Conservation (phyloP, 64 coral and sea anemone species). For the Orbicella faveolata region DNA sequence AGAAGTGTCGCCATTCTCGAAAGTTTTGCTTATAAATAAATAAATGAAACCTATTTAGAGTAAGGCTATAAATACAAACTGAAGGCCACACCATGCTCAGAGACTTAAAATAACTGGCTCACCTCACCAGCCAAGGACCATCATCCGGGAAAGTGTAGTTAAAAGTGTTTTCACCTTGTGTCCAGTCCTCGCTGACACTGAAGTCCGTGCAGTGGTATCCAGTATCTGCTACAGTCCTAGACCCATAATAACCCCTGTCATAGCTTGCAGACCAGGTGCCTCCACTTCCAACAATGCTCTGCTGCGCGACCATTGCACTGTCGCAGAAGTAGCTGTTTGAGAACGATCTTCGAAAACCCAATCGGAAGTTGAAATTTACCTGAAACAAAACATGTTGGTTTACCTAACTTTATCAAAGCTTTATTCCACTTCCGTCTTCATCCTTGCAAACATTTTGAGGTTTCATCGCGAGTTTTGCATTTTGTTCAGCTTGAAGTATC, state of each 20-base stretch:
- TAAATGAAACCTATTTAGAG: too few relatives aligned
- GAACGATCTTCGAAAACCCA: slow-evolving; percentile 47
- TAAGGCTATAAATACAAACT: not conserved
- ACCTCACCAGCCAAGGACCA: slow-evolving; percentile 6
- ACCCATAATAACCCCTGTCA: not conserved
- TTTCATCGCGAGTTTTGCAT: too few relatives aligned
- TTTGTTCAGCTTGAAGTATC: too few relatives aligned
- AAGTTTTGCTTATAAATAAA: not conserved
- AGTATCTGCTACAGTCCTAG: slow-evolving; percentile 1
- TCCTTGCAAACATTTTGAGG: too few relatives aligned
- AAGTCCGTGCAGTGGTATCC: slow-evolving; percentile 51
- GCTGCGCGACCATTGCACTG: not conserved
- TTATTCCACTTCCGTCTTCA: not conserved
- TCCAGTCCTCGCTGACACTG: slow-evolving; percentile 54
- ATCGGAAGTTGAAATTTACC: slow-evolving; percentile 46
- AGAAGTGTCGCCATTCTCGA: too few relatives aligned
- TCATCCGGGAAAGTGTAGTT: slow-evolving; percentile 41
- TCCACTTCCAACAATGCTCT: slow-evolving; percentile 41
- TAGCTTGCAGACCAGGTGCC: not conserved
- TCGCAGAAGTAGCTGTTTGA: not conserved
- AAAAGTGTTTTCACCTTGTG: slow-evolving; percentile 58
- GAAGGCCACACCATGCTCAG: too few relatives aligned
- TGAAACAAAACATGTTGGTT: not conserved
- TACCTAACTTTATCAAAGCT: not conserved
- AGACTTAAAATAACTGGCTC: not conserved